Base-by-base conservation (phyloP, 2,113 vertebrate species). In the Taurulus bubalis region DNA sequence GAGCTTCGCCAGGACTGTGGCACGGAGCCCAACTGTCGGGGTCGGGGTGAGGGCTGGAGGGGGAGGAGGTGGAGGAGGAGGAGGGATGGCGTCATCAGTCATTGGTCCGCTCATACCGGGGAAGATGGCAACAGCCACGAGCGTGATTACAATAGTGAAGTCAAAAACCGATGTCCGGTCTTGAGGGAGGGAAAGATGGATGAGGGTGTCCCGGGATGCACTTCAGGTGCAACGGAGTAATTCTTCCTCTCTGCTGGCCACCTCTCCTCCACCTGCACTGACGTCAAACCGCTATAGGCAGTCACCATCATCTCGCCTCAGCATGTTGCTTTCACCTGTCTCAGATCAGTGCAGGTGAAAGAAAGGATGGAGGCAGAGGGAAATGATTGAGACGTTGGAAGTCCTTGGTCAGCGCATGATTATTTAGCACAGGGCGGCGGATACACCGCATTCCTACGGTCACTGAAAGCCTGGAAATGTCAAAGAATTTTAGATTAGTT, bases 121-220 rank as follows among this genome's bases (percentile, higher is more conserved):
- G 84, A 99, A 99, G 93, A 96, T 97, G 83, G 97, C 97, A 0
- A 94, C 92, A 16, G 96, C 98, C 45, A 99, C 98, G 18, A 99
- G 98, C 51, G 98, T 99, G 92, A 99, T 99, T 90, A 99, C 98
- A 26, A 99, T 99, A 97, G 98, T 99, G 77, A 99, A 99, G 95
- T 98, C 98, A 88, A 99, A 99, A 95, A 97, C 98, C 74, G 97
- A 98, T 81, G 96, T 96, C 55, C 95, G 97, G 92, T 99, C 97
- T 95, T 99, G 90, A 78, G 90, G 88, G 72, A 75, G 71, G 81
- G 77, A 53, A 71, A 49, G 69, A 51, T 38, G 75, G 51, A 77
- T 68, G 70, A 84, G 72, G 83, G 85, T 66, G 51, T 28, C 26
- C 60, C 51, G 20, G 70, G 86, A 79, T 78, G 83, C 88, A 80